These are phyloP conservation scores for Intellagama lesueurii DNA, from an alignment of 2,797 vertebrate species.

Conservation along the genomic window DNA sequence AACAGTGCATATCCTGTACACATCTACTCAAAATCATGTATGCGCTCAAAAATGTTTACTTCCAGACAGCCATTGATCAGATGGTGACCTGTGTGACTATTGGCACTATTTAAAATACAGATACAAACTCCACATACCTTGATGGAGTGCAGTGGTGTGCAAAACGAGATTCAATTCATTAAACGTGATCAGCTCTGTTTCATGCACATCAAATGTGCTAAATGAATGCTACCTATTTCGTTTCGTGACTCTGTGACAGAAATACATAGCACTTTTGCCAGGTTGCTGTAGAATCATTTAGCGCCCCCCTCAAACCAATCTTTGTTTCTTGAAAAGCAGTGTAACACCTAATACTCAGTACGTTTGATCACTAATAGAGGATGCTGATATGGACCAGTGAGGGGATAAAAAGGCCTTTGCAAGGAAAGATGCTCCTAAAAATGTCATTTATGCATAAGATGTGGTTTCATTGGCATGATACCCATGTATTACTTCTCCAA, in stretches of 20 bases:
- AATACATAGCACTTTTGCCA: not conserved
- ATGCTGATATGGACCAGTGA: not conserved
- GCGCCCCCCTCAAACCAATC: no score
- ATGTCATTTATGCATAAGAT: not conserved
- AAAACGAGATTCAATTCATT: conserved; percentile 36
- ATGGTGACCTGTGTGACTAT: not conserved
- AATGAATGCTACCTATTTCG: conserved; percentile 15
- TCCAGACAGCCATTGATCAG: not conserved
- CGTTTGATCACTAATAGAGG: not conserved
- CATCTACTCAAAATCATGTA: no score
- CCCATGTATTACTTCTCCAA: not conserved
- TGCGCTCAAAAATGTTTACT: not conserved
- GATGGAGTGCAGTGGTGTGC: not conserved
- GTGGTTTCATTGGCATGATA: not conserved
- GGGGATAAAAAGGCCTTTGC: not conserved
- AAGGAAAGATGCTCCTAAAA: not conserved
- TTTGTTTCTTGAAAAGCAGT: not conserved
- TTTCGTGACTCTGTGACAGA: not conserved
- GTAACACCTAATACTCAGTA: no score
- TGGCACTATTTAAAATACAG: not conserved
- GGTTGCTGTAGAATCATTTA: not conserved
- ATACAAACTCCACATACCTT: not conserved
- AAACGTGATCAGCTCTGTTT: conserved; percentile 24
- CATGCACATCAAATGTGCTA: conserved; percentile 36
- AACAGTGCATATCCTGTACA: not conserved